Conservation (phyloP, 92 coral and sea anemone genomes). For the Paramuricea clavata region DNA sequence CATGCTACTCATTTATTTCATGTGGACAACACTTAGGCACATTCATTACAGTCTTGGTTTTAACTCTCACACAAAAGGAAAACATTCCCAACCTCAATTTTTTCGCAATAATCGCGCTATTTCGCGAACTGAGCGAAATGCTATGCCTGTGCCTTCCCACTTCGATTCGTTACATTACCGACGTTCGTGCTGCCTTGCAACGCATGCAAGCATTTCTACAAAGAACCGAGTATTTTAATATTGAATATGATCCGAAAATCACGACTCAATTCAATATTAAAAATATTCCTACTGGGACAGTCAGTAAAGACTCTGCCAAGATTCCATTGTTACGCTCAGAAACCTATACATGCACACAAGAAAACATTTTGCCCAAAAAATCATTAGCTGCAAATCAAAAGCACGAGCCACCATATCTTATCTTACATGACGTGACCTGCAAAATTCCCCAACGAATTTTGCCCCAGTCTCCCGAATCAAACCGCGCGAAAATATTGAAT, state of each 20-base stretch:
- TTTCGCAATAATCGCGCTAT: neutral
- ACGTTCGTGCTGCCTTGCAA: neutral
- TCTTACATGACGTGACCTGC: neutral
- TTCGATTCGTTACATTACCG: neutral
- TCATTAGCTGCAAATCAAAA: neutral
- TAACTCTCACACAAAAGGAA: neutral
- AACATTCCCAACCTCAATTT: neutral
- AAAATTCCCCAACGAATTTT: neutral
- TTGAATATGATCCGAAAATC: neutral
- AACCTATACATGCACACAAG: neutral
- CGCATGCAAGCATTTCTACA: neutral
- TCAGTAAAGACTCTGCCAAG: neutral
- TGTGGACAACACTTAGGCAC: slow-evolving; percentile 7
- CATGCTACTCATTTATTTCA: slow-evolving; percentile 2
- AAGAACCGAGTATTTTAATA: neutral
- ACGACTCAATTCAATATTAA: neutral
- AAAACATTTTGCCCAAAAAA: neutral
- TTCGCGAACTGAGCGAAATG: neutral
- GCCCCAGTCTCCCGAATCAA: neutral
- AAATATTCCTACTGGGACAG: neutral
- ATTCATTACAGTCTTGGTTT: neutral
- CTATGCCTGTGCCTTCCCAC: neutral
- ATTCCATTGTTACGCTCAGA: neutral
- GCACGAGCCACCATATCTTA: neutral
- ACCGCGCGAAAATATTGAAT: neutral